Base-by-base conservation (phyloP, 2,113 vertebrate species). In the Budorcas taxicolor region DNA sequence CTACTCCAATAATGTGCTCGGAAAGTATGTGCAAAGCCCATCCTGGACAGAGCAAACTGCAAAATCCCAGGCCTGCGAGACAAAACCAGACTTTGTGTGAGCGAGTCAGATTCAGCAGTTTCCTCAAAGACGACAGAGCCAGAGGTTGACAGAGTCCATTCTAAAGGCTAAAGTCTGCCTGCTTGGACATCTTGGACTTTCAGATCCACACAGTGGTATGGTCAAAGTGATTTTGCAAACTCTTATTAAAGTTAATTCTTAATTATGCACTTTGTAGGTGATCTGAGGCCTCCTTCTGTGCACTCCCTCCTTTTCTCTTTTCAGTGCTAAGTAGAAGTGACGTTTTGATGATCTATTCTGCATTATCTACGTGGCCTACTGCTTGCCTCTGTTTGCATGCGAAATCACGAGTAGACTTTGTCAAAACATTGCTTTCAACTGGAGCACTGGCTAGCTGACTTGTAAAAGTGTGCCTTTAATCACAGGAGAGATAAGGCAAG, bases 161-260 rank as follows among this genome's bases (percentile, higher is more conserved):
- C 62, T 25, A 81, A 36, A 84, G 47, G 62, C 64, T 60, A 6
- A 90, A 43, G 21, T 60, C 15, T 6, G 36, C 82, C 81, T 76
- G 43, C 43, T 50, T 45, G 81, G 52, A 45, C 78, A n/a, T 60
- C 90, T 93, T 82, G 52, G 50, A 36, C 52, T 87, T 95, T 60
- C 90, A 55, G 83, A 91, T 85, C 4, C 52, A 84, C 31, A 33
- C 13, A 12, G 71, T 14, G 27, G 27, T 84, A 25, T 9, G 50
- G 47, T 76, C 50, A 36, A 36, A 9, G 57, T 55, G 84, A 90
- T 81, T 87, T 62, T 89, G 45, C 36, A 84, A 64, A 40, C 86
- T 97, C 93, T 93, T 55, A 36, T 86, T 91, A 62, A 57, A 86
- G 55, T 45, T 94, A 76, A 62, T 94, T 92, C 93, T 92, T 85